Percentiles rank a stretch among this genome's conserved stretches.
Conservation (phyloP, 2,888 invertebrate genomes). For the Drosophila affinis region DNA sequence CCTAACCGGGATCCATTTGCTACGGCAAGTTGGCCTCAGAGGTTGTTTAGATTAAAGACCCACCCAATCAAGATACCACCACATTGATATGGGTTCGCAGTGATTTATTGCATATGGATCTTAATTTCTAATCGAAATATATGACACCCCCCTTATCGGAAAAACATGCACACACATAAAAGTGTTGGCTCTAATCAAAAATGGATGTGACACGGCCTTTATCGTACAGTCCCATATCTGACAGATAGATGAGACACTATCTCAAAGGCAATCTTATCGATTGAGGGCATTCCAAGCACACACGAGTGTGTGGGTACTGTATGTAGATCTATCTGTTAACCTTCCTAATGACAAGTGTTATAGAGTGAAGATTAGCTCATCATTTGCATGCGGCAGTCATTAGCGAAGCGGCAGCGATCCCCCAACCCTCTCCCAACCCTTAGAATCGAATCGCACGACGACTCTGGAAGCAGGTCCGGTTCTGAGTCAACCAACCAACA, state of each 20-base stretch:
- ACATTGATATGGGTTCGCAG: background rate
- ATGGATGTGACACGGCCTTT: background rate
- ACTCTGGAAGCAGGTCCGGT: slow-evolving; percentile 25
- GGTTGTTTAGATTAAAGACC: no score
- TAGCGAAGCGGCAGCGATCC: background rate
- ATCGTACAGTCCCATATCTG: slow-evolving; percentile 7
- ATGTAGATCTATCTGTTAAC: background rate
- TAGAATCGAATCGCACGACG: slow-evolving; percentile 29
- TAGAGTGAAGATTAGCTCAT: slow-evolving; percentile 8
- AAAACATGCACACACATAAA: background rate
- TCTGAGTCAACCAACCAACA: slow-evolving; percentile 27
- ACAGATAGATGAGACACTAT: slow-evolving; percentile 13
- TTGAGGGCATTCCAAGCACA: background rate
- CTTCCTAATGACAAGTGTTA: slow-evolving; percentile 13
- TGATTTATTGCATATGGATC: background rate
- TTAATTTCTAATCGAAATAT: background rate
- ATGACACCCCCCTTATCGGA: background rate
- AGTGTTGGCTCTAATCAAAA: background rate
- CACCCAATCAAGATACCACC: background rate
- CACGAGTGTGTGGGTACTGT: slow-evolving; percentile 1
- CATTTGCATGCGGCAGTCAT: slow-evolving; percentile 13
- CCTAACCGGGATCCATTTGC: background rate
- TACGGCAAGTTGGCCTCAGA: no score
- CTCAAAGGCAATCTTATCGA: slow-evolving; percentile 8
- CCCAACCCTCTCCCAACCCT: no score